Evolutionary conservation across 2,888 invertebrate genomes (phyloP), one percentile per base, ranked within the genome.

Genomic region (Cryptus viduatorius): DNA sequence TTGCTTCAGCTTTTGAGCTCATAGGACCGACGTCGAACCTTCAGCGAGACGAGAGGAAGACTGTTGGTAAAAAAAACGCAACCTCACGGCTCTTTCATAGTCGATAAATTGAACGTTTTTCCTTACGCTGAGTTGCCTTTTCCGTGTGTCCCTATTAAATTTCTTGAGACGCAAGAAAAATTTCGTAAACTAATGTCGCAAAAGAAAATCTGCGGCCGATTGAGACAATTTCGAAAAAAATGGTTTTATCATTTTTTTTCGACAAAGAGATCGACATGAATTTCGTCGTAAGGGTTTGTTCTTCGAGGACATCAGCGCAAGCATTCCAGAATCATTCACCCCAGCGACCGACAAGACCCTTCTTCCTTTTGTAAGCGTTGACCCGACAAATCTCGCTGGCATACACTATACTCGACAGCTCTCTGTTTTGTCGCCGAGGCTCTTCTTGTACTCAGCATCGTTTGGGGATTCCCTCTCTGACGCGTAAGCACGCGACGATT

Each of bases 1-100:
- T 88, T 87, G 81, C 86, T 82, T 80, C 82, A 68, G 84, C 79
- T 82, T 81, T 82, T 80, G 59, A 42, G 73, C 56, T 31, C 64
- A 44, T 44, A 46, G 44, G 16, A 14, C 31, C 29, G 10, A 24
- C 37, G 64, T 53, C 10, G 24, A 75, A 64, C 48, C 65, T 65
- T 65, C 48, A 37, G 14, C 48, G 50, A 71, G 37, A 53, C 50
- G 19, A 19, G 37, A 68, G 24, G 24, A 37, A 68, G 24, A 1
- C 46, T 44, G 3, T 10, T 56, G 12, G 19, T 10, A 8, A 56
- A 56, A 24, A 19, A 53, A 53, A 19, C 3, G 16, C n/a, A 1
- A n/a, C 56, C 19, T 16, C 56, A 16, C 19, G 8, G 4, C 56
- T 56, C 19, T 19, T 19, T 50, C 24, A 44, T 50, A 10, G 31